Evolutionary conservation across 2,113 vertebrate species (phyloP).

Genomic region (Pelvicachromis taeniatus): DNA sequence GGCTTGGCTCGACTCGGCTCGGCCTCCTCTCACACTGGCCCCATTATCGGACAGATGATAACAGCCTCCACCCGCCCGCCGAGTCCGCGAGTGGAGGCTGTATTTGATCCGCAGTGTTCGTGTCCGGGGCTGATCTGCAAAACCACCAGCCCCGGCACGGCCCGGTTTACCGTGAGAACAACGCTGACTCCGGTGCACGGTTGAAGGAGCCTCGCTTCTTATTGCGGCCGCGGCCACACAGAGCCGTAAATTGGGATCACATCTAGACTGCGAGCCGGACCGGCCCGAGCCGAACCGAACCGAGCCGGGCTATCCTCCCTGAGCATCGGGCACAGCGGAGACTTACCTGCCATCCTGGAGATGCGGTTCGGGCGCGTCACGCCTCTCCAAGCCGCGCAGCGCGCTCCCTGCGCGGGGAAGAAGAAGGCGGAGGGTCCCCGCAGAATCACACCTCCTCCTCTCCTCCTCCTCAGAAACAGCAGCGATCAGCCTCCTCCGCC

Average conservation of each 20-base stretch:
- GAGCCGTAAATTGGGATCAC: neutral
- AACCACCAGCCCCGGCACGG: neutral
- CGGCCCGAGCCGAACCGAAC: neutral
- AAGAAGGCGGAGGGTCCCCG: slow-evolving; percentile 19
- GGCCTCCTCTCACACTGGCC: slow-evolving; percentile 4
- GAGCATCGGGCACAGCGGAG: neutral
- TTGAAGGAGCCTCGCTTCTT: neutral
- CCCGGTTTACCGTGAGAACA: neutral
- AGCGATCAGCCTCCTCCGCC: neutral
- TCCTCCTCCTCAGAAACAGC: neutral
- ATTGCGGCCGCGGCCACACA: neutral
- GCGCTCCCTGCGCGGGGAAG: slow-evolving; percentile 37
- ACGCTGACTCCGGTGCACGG: neutral
- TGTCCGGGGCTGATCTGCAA: neutral
- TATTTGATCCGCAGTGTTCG: neutral
- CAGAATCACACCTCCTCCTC: slow-evolving; percentile 4
- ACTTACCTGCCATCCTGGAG: slow-evolving; percentile 71
- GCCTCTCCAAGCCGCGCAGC: slow-evolving; percentile 57
- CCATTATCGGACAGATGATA: slow-evolving; percentile 9
- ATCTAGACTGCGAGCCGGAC: neutral
- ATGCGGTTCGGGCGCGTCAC: slow-evolving; percentile 61
- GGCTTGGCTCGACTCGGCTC: neutral
- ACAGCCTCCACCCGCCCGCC: neutral
- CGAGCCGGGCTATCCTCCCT: neutral
- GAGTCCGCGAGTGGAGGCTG: neutral